Percentiles rank a stretch among this genome's conserved stretches.
phyloP scores from a whole-genome alignment of 2,113 vertebrate genomes.

The Salvelinus sp. region DNA sequence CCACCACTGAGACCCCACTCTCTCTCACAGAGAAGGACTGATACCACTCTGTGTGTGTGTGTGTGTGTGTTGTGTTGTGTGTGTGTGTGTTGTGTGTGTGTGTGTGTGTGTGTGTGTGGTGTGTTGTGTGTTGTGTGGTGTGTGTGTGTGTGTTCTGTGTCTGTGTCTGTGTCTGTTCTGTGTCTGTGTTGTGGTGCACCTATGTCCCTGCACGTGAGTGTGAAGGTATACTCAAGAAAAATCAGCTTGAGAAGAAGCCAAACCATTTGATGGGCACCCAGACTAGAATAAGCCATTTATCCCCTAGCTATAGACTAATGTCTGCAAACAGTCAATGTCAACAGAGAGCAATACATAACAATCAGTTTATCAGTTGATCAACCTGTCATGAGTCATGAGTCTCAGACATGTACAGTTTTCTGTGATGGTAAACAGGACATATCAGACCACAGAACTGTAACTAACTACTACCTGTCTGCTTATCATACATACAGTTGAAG shows the following conservation, averaged over 20 bases:
- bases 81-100: too few species aligned
- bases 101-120: too few species aligned
- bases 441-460: conserved; percentile 39
- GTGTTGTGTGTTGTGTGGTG: too few species aligned
- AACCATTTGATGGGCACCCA: conserved; percentile 10
- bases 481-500: too few species aligned
- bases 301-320: conserved; percentile 59
- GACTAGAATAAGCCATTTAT: conserved; percentile 54
- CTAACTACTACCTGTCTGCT: conserved; percentile 28
- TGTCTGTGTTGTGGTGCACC: too few species aligned
- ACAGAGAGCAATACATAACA: conserved; percentile 69
- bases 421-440: conserved; percentile 47
- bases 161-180: too few species aligned
- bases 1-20: background rate
- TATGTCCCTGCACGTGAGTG: too few species aligned
- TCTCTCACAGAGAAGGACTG: too few species aligned
- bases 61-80: too few species aligned
- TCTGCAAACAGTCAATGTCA: conserved; percentile 59
- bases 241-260: background rate
- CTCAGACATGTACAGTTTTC: conserved; percentile 39
- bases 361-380: conserved; percentile 49
- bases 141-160: too few species aligned
- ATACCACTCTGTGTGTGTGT: too few species aligned
- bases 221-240: background rate
- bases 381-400: conserved; percentile 41